Evolutionary conservation across 2,888 invertebrate genomes (phyloP).

Genomic region (Argyra leucocephala): DNA sequence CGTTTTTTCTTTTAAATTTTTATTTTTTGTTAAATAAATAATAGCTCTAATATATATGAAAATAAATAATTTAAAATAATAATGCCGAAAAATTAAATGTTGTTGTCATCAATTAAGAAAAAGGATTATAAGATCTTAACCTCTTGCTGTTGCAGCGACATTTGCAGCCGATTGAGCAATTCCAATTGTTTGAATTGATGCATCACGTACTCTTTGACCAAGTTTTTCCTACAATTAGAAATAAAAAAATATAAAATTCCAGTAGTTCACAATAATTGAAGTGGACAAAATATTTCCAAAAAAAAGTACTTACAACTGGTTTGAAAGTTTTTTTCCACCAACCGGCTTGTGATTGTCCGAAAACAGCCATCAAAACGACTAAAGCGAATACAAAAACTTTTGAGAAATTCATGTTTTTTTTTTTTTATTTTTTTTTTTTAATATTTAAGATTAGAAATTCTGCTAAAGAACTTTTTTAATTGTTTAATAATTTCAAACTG

Average conservation of each 20-base stretch:
- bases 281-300: not conserved
- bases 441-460: no score
- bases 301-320: slow-evolving; percentile 15
- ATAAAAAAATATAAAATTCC: not conserved
- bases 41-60: no score
- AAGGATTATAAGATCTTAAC: no score
- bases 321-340: slow-evolving; percentile 20
- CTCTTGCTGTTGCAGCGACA: not conserved
- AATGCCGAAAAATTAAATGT: no score
- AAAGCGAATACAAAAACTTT: slow-evolving; percentile 15
- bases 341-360: slow-evolving; percentile 21
- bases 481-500: no score
- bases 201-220: slow-evolving; percentile 12
- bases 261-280: not conserved
- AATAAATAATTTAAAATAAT: no score
- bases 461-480: no score
- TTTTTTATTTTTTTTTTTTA: not conserved
- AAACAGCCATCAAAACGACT: slow-evolving; percentile 14
- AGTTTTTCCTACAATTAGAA: slow-evolving; percentile 18
- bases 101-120: no score
- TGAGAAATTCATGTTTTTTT: slow-evolving; percentile 20
- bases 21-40: no score
- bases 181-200: slow-evolving; percentile 7
- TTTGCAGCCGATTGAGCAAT: no score
- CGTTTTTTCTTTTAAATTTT: no score